phyloP scores from a whole-genome alignment of 2,888 invertebrate genomes.

The Acronicta aceris region DNA sequence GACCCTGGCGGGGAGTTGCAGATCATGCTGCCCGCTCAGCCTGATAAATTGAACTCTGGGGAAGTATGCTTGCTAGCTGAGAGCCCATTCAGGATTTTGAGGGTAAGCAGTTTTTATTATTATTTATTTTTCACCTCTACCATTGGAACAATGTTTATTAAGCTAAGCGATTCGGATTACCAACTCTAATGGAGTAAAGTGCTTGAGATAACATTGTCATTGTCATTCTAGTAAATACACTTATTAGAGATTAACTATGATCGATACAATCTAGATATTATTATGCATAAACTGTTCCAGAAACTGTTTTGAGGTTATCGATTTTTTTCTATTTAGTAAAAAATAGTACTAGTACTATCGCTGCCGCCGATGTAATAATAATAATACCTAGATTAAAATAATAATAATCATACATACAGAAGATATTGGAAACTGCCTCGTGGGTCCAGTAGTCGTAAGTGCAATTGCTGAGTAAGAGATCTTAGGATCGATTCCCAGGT shows the following conservation, averaged over 20 bases:
- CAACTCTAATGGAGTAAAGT: slow-evolving; percentile 51
- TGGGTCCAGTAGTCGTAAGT: too few relatives aligned
- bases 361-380: too few relatives aligned
- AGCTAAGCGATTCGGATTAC: background rate
- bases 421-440: too few relatives aligned
- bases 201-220: slow-evolving; percentile 57
- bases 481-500: too few relatives aligned
- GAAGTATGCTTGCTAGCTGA: slow-evolving; percentile 93
- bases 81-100: slow-evolving; percentile 92
- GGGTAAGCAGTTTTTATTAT: slow-evolving; percentile 90
- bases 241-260: slow-evolving; percentile 31
- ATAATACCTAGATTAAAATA: too few relatives aligned
- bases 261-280: slow-evolving; percentile 24
- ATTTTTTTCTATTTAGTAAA: background rate
- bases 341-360: too few relatives aligned
- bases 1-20: slow-evolving; percentile 86
- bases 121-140: too few relatives aligned
- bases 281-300: background rate
- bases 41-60: slow-evolving; percentile 72
- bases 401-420: too few relatives aligned
- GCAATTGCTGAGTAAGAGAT: too few relatives aligned
- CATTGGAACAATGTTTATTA: too few relatives aligned
- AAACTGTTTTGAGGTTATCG: slow-evolving; percentile 4
- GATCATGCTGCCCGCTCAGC: slow-evolving; percentile 85
- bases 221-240: slow-evolving; percentile 43